Conservation (phyloP, 2,888 invertebrate genomes). For the Gymnosoma rotundatum region DNA sequence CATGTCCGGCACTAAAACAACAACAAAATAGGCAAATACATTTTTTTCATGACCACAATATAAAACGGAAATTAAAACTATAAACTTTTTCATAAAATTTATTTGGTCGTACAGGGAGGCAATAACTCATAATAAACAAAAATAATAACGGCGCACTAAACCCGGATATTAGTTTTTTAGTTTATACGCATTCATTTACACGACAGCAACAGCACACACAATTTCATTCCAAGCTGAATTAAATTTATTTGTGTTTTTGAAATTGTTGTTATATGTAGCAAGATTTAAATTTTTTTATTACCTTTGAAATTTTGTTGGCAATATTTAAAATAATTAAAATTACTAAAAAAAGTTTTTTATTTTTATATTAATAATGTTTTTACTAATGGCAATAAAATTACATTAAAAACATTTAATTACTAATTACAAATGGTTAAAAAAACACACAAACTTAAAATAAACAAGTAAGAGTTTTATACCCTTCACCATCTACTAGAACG, state of each 20-base stretch:
- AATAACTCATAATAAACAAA: slow-evolving; percentile 1
- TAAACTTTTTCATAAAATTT: slow-evolving; percentile 46
- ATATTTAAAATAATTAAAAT: no score
- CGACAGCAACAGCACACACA: not conserved
- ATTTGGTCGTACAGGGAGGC: not conserved
- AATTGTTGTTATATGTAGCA: not conserved
- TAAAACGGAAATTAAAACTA: slow-evolving; percentile 66
- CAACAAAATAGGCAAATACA: not conserved
- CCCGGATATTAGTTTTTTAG: slow-evolving; percentile 66
- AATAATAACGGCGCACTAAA: slow-evolving; percentile 4
- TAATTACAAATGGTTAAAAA: no score
- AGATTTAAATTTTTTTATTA: no score
- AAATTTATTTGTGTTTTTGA: not conserved
- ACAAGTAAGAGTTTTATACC: no score
- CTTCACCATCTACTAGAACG: no score
- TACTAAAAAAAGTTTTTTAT: no score
- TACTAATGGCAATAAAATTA: no score
- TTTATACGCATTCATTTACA: slow-evolving; percentile 6
- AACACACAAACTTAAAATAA: no score
- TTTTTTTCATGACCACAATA: slow-evolving; percentile 57
- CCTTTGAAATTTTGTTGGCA: no score
- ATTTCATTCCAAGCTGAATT: not conserved
- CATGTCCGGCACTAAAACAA: not conserved
- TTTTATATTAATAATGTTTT: no score
- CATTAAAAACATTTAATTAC: no score